These are phyloP conservation scores for Ethmia dodecea DNA, from an alignment of 2,888 invertebrate genomes.

Conservation along the genomic window DNA sequence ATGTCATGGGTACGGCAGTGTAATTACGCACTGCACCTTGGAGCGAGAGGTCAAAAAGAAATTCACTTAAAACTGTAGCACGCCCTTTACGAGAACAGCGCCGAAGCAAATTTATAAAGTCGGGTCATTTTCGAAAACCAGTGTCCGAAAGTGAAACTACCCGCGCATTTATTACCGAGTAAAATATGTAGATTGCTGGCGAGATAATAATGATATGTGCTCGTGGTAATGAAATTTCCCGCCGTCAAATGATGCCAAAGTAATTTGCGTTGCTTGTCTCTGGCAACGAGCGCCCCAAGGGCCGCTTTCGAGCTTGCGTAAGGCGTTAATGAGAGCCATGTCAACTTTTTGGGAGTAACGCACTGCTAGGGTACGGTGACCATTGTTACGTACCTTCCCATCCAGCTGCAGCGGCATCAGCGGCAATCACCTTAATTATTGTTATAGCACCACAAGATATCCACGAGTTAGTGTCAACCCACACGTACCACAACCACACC, in stretches of 20 bases:
- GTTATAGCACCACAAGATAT: no score
- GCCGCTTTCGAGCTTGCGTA: conserved; percentile 76
- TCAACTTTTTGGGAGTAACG: conserved; percentile 59
- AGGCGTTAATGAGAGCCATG: conserved; percentile 67
- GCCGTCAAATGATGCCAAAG: conserved; percentile 78
- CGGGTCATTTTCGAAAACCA: conserved; percentile 75
- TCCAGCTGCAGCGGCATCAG: no score
- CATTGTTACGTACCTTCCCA: conserved; percentile 25
- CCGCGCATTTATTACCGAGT: conserved; percentile 73
- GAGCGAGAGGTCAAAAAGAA: conserved; percentile 75
- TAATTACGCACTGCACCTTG: conserved; percentile 70
- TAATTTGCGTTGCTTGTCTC: conserved; percentile 76
- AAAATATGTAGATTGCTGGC: conserved; percentile 76
- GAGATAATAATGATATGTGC: conserved; percentile 78
- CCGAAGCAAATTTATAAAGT: conserved; percentile 61
- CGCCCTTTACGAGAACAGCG: conserved; percentile 63
- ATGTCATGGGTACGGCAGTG: conserved; percentile 44
- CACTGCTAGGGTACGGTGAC: conserved; percentile 30
- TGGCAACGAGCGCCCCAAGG: conserved; percentile 70
- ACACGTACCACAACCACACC: no score
- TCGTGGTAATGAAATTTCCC: conserved; percentile 78
- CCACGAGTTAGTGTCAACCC: no score
- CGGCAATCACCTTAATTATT: no score
- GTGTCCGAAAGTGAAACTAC: conserved; percentile 76
- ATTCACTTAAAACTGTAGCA: conserved; percentile 76